Percentiles rank a stretch among this genome's conserved stretches.
phyloP scores from a whole-genome alignment of 1,140 invertebrate genomes.

The Lordiphosa clarofinis region DNA sequence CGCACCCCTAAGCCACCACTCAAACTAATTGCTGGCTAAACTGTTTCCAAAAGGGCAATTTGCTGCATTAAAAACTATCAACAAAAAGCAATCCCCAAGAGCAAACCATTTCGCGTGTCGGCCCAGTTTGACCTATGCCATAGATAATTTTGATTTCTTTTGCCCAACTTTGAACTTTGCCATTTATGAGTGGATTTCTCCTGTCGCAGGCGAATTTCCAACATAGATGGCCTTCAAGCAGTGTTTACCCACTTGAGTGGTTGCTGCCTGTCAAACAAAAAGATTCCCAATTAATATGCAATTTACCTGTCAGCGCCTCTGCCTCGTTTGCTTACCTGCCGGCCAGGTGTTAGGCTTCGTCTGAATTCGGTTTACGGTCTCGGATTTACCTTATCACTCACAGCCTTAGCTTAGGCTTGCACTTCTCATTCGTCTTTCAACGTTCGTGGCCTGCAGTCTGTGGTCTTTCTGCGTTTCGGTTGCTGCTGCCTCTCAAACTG shows the following conservation, averaged over 20 bases:
- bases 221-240: conserved; percentile 8
- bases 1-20: conserved; percentile 50
- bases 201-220: not conserved
- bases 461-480: conserved; percentile 1
- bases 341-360: conserved; percentile 25
- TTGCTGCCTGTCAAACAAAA: conserved; percentile 33
- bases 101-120: conserved; percentile 46
- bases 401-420: conserved; percentile 1
- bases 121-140: conserved; percentile 53
- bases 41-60: conserved; percentile 56
- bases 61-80: conserved; percentile 65
- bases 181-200: not conserved
- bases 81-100: conserved; percentile 10
- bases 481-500: conserved; percentile 20
- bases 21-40: conserved; percentile 72
- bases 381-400: conserved; percentile 6
- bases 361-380: conserved; percentile 17
- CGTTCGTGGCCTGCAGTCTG: conserved; percentile 45
- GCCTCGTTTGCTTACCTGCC: conserved; percentile 42
- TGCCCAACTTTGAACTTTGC: conserved; percentile 42
- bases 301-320: conserved; percentile 58
- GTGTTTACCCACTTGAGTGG: conserved; percentile 8
- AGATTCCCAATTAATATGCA: conserved; percentile 68
- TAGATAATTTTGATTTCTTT: conserved; percentile 30
- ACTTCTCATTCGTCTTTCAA: conserved; percentile 1